These are phyloP conservation scores for Melinaea marsaeus DNA, from an alignment of 2,888 invertebrate genomes.

Conservation along the genomic window DNA sequence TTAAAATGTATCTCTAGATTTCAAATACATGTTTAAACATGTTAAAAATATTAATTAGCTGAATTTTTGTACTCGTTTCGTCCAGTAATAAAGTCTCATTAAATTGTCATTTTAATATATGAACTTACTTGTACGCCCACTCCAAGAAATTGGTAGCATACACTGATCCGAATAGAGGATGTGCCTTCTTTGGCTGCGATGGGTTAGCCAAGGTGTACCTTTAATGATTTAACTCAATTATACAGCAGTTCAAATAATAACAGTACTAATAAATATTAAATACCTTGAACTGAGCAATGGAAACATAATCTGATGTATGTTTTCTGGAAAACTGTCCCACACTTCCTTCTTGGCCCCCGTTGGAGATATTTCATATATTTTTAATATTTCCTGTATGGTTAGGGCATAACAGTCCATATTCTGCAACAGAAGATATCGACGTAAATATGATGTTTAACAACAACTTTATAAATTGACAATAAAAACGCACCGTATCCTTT, in stretches of 20 bases:
- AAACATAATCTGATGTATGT: conserved; percentile 86
- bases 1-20: no score
- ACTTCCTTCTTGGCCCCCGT: conserved; percentile 79
- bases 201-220: conserved; percentile 71
- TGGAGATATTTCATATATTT: conserved; percentile 83
- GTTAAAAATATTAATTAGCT: no score
- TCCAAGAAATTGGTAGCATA: conserved; percentile 82
- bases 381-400: conserved; percentile 88
- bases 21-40: no score
- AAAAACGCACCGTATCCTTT: conserved; percentile 80
- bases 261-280: conserved; percentile 4
- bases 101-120: background rate
- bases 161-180: conserved; percentile 82
- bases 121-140: conserved; percentile 83
- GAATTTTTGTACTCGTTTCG: no score
- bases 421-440: conserved; percentile 45
- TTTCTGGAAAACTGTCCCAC: conserved; percentile 84
- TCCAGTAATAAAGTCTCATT: no score
- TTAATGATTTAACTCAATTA: conserved; percentile 29
- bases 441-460: background rate
- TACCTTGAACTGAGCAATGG: conserved; percentile 86
- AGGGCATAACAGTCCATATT: conserved; percentile 88
- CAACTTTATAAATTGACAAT: background rate
- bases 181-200: conserved; percentile 67
- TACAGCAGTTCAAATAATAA: background rate